Percentiles rank a stretch among this genome's conserved stretches.
These are phyloP conservation scores for Meriones psammophilus DNA, from an alignment of 2,797 vertebrate species.

Conservation along the genomic window DNA sequence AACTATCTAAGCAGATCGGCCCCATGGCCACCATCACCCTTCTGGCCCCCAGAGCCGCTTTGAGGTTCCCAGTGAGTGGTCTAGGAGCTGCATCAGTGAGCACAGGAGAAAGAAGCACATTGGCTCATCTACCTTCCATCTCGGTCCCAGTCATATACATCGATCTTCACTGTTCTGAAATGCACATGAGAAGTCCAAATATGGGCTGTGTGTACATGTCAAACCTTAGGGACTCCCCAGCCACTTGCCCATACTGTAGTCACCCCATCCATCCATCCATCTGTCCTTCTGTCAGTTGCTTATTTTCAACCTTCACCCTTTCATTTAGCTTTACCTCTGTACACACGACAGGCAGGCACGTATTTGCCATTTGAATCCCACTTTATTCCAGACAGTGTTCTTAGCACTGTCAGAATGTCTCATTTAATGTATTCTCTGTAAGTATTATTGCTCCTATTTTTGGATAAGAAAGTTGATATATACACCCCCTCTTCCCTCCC, in stretches of 20 bases:
- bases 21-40: neutral
- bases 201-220: neutral
- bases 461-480: slow-evolving; percentile 42
- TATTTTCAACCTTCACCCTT: neutral
- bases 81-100: neutral
- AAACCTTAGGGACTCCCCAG: neutral
- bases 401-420: neutral
- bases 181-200: neutral
- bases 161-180: slow-evolving; percentile 97
- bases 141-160: slow-evolving; percentile 98
- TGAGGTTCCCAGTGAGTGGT: slow-evolving; percentile 1
- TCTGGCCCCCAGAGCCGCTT: neutral
- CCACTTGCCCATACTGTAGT: too few relatives aligned
- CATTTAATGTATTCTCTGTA: neutral
- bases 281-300: neutral
- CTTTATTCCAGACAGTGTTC: slow-evolving; percentile 5
- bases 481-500: too few relatives aligned
- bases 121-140: slow-evolving; percentile 94
- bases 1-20: neutral
- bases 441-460: slow-evolving; percentile 52
- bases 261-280: too few relatives aligned
- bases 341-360: neutral
- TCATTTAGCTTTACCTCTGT: neutral
- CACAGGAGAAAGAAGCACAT: neutral
- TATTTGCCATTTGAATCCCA: neutral